Conservation (phyloP, 1,140 invertebrate species). For the Eumaeus atala region DNA sequence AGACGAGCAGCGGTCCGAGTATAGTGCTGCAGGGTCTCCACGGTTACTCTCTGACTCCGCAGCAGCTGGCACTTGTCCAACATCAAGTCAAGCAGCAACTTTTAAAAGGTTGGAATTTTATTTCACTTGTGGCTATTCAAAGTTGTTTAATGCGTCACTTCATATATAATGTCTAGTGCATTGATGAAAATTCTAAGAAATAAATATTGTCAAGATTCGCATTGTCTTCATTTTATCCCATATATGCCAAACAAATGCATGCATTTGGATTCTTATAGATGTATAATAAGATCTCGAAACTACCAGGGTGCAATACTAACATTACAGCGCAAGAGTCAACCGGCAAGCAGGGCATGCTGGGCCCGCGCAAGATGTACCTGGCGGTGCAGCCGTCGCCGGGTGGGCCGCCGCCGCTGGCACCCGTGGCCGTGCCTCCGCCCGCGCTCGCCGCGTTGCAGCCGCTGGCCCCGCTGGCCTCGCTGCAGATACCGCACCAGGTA, state of each 20-base stretch:
- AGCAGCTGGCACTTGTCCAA: conserved; percentile 86
- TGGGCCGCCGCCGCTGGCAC: conserved; percentile 48
- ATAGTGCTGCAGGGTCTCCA: conserved; percentile 89
- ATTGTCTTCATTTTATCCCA: too few relatives aligned
- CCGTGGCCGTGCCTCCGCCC: conserved; percentile 72
- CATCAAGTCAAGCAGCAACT: conserved; percentile 92
- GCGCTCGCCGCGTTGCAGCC: conserved; percentile 78
- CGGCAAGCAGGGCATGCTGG: conserved; percentile 86
- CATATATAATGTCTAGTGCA: too few relatives aligned
- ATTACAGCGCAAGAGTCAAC: conserved; percentile 83
- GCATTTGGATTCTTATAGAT: too few relatives aligned
- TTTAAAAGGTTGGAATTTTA: conserved; percentile 79
- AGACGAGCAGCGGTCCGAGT: conserved; percentile 86
- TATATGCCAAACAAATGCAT: too few relatives aligned
- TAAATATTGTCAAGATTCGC: too few relatives aligned
- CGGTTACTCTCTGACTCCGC: conserved; percentile 85
- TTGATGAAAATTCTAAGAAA: too few relatives aligned
- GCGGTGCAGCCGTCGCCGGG: conserved; percentile 81
- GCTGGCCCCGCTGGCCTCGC: conserved; percentile 59
- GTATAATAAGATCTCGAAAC: too few relatives aligned
- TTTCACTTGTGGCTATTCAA: background rate
- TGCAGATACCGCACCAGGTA: conserved; percentile 54
- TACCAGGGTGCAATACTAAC: conserved; percentile 15
- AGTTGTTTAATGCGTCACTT: too few relatives aligned
- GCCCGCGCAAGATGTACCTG: conserved; percentile 88